These are phyloP conservation scores for Andrena chrysosceles DNA, from an alignment of 2,888 invertebrate species.

Conservation along the genomic window DNA sequence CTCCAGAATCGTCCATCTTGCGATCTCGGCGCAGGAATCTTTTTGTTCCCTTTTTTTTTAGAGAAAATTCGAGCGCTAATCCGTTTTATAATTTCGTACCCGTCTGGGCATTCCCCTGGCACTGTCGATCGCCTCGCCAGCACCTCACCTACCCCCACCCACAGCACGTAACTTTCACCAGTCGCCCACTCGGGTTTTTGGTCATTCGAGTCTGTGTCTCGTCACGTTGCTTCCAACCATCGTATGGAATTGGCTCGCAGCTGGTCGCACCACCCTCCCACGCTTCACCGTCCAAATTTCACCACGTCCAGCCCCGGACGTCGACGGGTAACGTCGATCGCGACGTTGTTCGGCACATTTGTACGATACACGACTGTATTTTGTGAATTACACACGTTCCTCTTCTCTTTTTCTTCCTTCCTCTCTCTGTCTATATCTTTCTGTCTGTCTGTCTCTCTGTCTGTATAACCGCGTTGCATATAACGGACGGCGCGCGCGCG, in stretches of 20 bases:
- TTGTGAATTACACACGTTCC: conserved; percentile 33
- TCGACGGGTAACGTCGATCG: conserved; percentile 10
- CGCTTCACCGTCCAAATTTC: conserved; percentile 36
- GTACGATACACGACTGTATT: conserved; percentile 45
- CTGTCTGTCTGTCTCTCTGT: conserved; percentile 35
- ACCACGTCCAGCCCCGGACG: neutral
- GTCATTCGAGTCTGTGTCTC: conserved; percentile 33
- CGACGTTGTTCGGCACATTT: conserved; percentile 18
- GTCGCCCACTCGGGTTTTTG: conserved; percentile 41
- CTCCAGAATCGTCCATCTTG: neutral
- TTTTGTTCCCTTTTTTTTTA: neutral
- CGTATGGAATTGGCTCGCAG: conserved; percentile 27
- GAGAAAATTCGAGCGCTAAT: neutral
- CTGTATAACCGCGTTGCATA: conserved; percentile 36
- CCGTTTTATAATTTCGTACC: conserved; percentile 7
- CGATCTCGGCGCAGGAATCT: neutral
- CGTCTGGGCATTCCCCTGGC: neutral
- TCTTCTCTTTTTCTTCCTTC: conserved; percentile 41
- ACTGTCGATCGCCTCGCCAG: conserved; percentile 19
- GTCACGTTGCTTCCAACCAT: conserved; percentile 52
- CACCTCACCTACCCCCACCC: conserved; percentile 28
- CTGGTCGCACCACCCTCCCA: conserved; percentile 13
- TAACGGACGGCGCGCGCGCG: neutral
- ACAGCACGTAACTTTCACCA: conserved; percentile 49
- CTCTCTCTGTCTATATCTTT: conserved; percentile 47